Conservation (phyloP, 2,113 vertebrate species). For the Myxocyprinus asiaticus region DNA sequence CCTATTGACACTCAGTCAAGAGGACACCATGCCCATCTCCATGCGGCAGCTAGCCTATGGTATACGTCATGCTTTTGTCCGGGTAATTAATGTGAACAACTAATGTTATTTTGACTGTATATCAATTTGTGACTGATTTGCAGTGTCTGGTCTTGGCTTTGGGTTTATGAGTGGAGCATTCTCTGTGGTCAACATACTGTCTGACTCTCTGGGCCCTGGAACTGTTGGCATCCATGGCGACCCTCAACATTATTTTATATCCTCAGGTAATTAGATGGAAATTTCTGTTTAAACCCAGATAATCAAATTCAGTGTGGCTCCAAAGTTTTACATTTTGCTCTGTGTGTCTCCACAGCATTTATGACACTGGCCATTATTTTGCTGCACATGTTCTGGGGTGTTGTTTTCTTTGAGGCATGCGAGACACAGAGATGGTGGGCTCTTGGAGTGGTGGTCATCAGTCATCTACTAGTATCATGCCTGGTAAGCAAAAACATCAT, state of each 20-base stretch:
- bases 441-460: slow-evolving; percentile 72
- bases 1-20: slow-evolving; percentile 79
- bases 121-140: slow-evolving; percentile 21
- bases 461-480: slow-evolving; percentile 73
- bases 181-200: slow-evolving; percentile 85
- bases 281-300: neutral
- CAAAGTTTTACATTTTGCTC: neutral
- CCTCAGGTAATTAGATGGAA: slow-evolving; percentile 73
- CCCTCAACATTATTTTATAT: slow-evolving; percentile 84
- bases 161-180: slow-evolving; percentile 88
- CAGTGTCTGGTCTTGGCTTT: slow-evolving; percentile 85
- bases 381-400: slow-evolving; percentile 84
- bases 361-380: slow-evolving; percentile 85
- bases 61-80: slow-evolving; percentile 57
- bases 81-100: neutral
- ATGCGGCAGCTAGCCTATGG: slow-evolving; percentile 82
- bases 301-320: neutral
- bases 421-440: slow-evolving; percentile 80
- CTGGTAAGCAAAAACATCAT: slow-evolving; percentile 66
- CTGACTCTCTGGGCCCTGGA: slow-evolving; percentile 82
- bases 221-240: slow-evolving; percentile 85
- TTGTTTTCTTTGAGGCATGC: slow-evolving; percentile 84
- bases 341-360: slow-evolving; percentile 71
- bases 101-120: neutral
- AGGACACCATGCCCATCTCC: slow-evolving; percentile 80